Evolutionary conservation across 2,113 vertebrate genomes (phyloP).

Genomic region (Aramus guarauna): DNA sequence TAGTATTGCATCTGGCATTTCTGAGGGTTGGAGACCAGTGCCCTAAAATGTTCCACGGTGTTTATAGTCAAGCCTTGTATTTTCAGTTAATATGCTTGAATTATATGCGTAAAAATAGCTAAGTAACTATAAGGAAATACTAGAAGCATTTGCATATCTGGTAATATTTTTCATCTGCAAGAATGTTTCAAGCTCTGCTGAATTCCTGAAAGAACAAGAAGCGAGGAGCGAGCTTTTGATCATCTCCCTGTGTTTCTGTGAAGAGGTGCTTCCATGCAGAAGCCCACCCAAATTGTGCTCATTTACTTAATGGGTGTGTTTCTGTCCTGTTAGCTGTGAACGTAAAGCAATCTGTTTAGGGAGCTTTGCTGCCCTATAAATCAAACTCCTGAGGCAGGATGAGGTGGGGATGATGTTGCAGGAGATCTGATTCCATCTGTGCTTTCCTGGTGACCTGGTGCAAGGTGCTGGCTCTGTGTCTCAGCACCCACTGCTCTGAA

Average conservation of each 20-base stretch:
- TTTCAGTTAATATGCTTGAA: background rate
- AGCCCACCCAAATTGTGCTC: background rate
- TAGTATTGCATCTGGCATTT: background rate
- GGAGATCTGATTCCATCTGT: background rate
- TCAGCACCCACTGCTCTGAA: background rate
- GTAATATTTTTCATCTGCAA: background rate
- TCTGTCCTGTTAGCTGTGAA: background rate
- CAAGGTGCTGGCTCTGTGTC: background rate
- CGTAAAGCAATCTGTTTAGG: background rate
- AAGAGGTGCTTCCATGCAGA: background rate
- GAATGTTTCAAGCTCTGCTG: background rate
- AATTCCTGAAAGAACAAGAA: background rate
- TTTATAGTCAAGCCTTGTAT: background rate
- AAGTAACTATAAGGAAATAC: background rate
- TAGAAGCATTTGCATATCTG: accelerated
- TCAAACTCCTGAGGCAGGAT: background rate
- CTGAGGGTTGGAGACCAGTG: background rate
- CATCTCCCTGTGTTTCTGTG: background rate
- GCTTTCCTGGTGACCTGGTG: background rate
- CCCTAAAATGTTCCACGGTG: accelerated
- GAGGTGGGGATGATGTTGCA: background rate
- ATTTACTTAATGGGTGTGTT: background rate
- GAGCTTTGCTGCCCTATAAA: background rate
- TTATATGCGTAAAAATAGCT: background rate
- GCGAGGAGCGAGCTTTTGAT: background rate